A percentile compares a stretch with the other conserved stretches of the same genome.
These are phyloP conservation scores for Petrolisthes cinctipes DNA, from an alignment of 2,888 invertebrate species.

Conservation along the genomic window DNA sequence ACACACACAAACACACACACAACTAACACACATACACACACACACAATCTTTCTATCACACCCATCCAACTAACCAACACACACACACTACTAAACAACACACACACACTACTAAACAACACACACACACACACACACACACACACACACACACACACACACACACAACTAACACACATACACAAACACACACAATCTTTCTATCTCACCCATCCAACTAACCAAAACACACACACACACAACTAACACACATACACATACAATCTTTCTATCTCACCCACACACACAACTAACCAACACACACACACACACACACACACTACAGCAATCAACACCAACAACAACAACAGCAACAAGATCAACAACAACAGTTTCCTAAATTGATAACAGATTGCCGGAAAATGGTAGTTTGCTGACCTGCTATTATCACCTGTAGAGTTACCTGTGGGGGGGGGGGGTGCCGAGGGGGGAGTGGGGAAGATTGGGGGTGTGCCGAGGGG, in stretches of 20 bases:
- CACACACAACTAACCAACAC: neutral
- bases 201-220: neutral
- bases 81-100: conserved; percentile 22
- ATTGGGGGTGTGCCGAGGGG: no score
- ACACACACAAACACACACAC: conserved; percentile 9
- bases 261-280: neutral
- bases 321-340: no score
- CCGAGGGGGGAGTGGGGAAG: no score
- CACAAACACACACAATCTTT: no score
- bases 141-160: conserved; percentile 19
- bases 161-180: no score
- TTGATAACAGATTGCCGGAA: no score
- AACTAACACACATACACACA: conserved; percentile 20
- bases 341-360: no score
- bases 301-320: no score
- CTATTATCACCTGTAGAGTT: neutral
- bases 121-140: conserved; percentile 33
- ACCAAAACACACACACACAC: no score
- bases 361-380: no score
- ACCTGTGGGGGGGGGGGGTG: neutral
- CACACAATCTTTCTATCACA: neutral
- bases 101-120: conserved; percentile 18
- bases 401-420: no score
- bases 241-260: no score
- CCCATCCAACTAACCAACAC: neutral